A percentile compares a stretch with the other conserved stretches of the same genome.
These are phyloP conservation scores for Rhodeus uyekii DNA, from an alignment of 2,797 vertebrate genomes.

Conservation along the genomic window DNA sequence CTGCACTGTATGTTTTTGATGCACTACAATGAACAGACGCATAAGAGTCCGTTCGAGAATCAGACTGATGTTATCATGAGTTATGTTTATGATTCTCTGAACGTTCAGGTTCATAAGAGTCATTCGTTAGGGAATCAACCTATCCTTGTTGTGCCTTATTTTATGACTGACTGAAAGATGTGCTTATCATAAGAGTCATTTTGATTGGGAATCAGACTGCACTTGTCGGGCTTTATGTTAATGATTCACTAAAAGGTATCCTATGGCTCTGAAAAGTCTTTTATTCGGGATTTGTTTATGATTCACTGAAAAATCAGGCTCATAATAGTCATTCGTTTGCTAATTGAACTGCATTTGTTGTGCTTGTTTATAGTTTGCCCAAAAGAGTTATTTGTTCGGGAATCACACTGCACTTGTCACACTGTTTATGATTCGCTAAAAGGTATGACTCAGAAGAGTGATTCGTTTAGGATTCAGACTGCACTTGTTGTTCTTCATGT, in stretches of 20 bases:
- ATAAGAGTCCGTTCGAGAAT: background rate
- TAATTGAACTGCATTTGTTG: background rate
- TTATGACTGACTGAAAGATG: background rate
- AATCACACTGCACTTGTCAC: no score
- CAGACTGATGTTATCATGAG: background rate
- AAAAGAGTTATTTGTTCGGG: background rate
- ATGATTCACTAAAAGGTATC: background rate
- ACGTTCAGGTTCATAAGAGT: background rate
- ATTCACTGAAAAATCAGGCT: background rate
- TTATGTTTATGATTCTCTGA: background rate
- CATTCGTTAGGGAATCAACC: background rate
- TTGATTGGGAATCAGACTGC: background rate
- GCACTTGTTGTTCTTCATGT: no score
- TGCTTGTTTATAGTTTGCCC: conserved; percentile 52
- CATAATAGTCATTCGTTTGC: background rate
- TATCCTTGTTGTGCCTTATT: background rate
- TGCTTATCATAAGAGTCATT: background rate
- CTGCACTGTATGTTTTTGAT: background rate
- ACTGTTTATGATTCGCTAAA: no score
- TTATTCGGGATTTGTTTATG: background rate
- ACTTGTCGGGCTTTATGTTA: background rate
- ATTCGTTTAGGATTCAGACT: background rate
- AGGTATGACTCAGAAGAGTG: background rate
- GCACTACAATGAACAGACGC: background rate
- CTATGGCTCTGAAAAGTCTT: background rate